Evolutionary conservation across 2,888 invertebrate species (phyloP).

Genomic region (Amphipyra tragopoginis): DNA sequence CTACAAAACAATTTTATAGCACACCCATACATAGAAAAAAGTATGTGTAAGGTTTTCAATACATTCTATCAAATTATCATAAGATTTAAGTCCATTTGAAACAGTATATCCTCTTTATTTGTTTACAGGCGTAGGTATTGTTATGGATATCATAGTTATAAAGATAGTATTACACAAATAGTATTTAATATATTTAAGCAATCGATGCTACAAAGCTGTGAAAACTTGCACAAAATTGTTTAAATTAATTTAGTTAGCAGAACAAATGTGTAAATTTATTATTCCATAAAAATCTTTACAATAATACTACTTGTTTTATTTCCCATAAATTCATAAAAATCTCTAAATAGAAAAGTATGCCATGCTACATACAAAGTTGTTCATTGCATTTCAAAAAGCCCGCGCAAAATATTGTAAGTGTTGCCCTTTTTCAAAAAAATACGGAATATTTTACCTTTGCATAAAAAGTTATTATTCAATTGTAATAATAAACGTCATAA

Average conservation of each 20-base stretch:
- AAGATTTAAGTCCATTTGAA: conserved; percentile 17
- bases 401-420: neutral
- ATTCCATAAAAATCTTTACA: conserved; percentile 32
- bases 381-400: no score
- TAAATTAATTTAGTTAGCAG: conserved; percentile 6
- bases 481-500: no score
- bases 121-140: conserved; percentile 52
- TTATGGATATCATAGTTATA: conserved; percentile 25
- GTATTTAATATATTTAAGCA: conserved; percentile 21
- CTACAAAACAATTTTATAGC: no score
- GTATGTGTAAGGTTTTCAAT: neutral
- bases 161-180: conserved; percentile 8
- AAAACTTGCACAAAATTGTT: conserved; percentile 26
- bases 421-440: neutral
- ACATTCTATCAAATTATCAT: neutral
- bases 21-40: neutral
- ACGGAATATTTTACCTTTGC: no score
- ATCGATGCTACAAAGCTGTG: conserved; percentile 1
- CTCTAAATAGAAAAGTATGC: neutral
- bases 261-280: conserved; percentile 30
- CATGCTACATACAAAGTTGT: no score
- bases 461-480: no score
- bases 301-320: conserved; percentile 46
- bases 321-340: conserved; percentile 13
- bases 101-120: conserved; percentile 42